phyloP scores from a whole-genome alignment of 2,888 invertebrate species.

The Orthonevra nobilis region DNA sequence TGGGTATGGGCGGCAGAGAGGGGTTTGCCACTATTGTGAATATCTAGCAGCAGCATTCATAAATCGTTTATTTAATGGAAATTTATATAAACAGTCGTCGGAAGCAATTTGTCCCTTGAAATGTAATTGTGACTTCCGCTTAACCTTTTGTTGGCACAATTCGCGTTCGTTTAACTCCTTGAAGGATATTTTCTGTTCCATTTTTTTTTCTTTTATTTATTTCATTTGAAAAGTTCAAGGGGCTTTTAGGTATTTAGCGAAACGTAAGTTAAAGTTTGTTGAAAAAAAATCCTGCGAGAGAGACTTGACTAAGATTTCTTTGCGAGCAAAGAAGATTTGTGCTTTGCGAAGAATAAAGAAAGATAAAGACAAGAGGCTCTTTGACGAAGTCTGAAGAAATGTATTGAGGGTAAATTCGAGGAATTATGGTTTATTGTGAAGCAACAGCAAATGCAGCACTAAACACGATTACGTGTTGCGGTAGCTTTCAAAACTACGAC shows the following conservation, averaged over 20 bases:
- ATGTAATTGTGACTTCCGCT: constrained; percentile 64
- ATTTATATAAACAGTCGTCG: constrained; percentile 64
- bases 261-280: too few species aligned
- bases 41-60: constrained; percentile 59
- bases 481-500: too few species aligned
- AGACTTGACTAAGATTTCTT: too few species aligned
- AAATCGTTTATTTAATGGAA: constrained; percentile 67
- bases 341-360: too few species aligned
- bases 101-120: constrained; percentile 68
- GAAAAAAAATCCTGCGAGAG: too few species aligned
- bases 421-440: too few species aligned
- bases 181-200: constrained; percentile 22
- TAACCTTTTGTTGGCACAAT: constrained; percentile 50
- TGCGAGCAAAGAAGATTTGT: too few species aligned
- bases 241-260: neutral
- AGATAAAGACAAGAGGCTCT: too few species aligned
- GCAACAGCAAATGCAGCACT: too few species aligned
- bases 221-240: constrained; percentile 46
- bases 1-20: constrained; percentile 50
- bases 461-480: too few species aligned
- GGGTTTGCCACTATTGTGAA: constrained; percentile 67
- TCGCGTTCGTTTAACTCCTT: constrained; percentile 26
- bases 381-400: too few species aligned
- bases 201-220: constrained; percentile 17
- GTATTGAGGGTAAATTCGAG: too few species aligned